Percentiles rank a stretch among this genome's conserved stretches.
Evolutionary conservation across 2,888 invertebrate species (phyloP).

Genomic region (Hipparchia sbordonii): DNA sequence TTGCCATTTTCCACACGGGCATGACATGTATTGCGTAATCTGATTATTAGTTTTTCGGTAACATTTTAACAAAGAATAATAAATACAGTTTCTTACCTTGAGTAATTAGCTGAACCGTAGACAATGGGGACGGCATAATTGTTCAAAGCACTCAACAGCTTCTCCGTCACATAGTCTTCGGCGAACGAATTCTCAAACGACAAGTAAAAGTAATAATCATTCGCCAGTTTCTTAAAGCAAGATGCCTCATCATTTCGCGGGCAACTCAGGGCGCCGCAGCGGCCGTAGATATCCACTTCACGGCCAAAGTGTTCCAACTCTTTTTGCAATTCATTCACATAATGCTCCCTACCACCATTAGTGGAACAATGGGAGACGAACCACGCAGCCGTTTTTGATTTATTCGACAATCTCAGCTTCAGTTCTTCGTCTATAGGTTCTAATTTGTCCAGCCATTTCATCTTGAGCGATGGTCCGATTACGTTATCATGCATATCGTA

Average conservation of each 20-base stretch:
- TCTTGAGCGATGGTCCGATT: slow-evolving; percentile 44
- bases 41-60: too few species aligned
- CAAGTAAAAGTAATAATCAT: slow-evolving; percentile 50
- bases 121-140: slow-evolving; percentile 84
- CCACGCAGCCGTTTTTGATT: slow-evolving; percentile 51
- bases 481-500: slow-evolving; percentile 40
- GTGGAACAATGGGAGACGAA: slow-evolving; percentile 50
- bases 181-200: slow-evolving; percentile 51
- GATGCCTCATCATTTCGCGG: slow-evolving; percentile 31
- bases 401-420: slow-evolving; percentile 42
- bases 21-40: too few species aligned
- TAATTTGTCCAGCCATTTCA: slow-evolving; percentile 44
- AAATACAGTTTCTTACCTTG: slow-evolving; percentile 40
- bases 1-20: too few species aligned
- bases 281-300: slow-evolving; percentile 46
- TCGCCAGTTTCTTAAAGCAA: slow-evolving; percentile 42
- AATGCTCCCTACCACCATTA: slow-evolving; percentile 41
- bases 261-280: slow-evolving; percentile 45
- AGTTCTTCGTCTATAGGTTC: slow-evolving; percentile 40
- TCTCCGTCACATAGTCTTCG: slow-evolving; percentile 53
- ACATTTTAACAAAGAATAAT: not conserved
- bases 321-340: slow-evolving; percentile 35
- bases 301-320: slow-evolving; percentile 40
- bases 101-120: slow-evolving; percentile 84
- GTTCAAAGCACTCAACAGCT: slow-evolving; percentile 58